Conservation (phyloP, 2,797 vertebrate species). For the Apodemus agrarius region DNA sequence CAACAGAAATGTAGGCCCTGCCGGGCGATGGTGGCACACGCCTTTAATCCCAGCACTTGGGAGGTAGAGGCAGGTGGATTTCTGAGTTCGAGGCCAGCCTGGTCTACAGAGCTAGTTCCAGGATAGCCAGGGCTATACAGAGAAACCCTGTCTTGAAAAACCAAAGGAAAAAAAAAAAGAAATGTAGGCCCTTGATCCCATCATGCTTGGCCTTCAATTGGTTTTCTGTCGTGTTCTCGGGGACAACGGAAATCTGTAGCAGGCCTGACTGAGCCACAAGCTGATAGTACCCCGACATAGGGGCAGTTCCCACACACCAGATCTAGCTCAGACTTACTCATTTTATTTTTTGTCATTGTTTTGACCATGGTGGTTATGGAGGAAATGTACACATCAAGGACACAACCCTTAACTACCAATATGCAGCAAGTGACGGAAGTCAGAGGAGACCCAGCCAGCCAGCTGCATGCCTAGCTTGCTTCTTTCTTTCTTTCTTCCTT, state of each 20-base stretch:
- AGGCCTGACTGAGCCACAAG: neutral
- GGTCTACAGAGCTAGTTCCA: no score
- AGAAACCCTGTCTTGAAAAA: no score
- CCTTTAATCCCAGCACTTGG: no score
- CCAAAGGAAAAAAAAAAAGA: no score
- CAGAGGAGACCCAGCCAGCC: neutral
- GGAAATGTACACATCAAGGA: neutral
- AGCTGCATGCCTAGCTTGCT: neutral
- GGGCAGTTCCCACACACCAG: neutral
- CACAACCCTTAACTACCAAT: neutral
- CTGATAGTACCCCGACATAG: neutral
- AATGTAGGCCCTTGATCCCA: neutral
- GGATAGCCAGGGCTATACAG: no score
- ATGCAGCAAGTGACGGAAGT: neutral
- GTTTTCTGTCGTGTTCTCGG: neutral
- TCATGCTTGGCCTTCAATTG: neutral
- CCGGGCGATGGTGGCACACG: no score
- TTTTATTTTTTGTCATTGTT: neutral
- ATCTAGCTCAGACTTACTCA: neutral
- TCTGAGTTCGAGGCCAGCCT: no score
- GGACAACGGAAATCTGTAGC: neutral
- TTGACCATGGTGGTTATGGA: neutral
- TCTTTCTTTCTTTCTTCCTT: neutral
- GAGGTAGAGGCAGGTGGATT: no score
- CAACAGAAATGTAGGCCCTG: neutral